These are phyloP conservation scores for Calliphora vomitoria DNA, from an alignment of 2,888 invertebrate genomes.

Conservation along the genomic window DNA sequence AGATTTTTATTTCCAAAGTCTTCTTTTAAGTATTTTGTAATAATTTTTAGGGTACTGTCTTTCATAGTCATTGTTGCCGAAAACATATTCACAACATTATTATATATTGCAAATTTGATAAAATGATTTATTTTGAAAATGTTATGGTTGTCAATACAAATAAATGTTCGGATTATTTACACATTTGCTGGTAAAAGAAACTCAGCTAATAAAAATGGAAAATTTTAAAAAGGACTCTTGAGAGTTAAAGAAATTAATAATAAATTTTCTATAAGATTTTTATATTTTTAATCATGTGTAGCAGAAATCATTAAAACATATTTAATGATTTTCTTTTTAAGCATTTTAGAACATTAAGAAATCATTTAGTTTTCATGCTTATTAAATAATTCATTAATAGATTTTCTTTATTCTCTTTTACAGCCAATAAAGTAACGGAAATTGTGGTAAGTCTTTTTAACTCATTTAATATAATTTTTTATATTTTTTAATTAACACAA, in stretches of 20 bases:
- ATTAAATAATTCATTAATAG: conserved; percentile 56
- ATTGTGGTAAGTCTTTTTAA: conserved; percentile 61
- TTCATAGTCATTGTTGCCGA: not conserved
- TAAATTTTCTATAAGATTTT: too few relatives aligned
- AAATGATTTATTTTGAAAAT: not conserved
- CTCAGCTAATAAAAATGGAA: too few relatives aligned
- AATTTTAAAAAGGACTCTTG: too few relatives aligned
- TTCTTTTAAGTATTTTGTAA: too few relatives aligned
- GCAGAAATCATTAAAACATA: not conserved
- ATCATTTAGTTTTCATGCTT: conserved; percentile 53
- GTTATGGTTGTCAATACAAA: conserved; percentile 42
- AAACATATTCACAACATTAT: not conserved
- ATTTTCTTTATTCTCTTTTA: conserved; percentile 16
- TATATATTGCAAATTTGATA: not conserved
- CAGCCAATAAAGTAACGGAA: conserved; percentile 39
- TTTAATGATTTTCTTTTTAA: conserved; percentile 27
- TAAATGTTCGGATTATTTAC: not conserved
- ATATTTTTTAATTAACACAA: conserved; percentile 54
- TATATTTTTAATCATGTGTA: too few relatives aligned
- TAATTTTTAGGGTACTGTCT: not conserved
- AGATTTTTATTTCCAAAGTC: too few relatives aligned
- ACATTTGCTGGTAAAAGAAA: not conserved
- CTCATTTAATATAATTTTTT: conserved; percentile 20
- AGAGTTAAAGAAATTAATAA: too few relatives aligned
- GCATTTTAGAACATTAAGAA: not conserved